A percentile compares a stretch with the other conserved stretches of the same genome.
Evolutionary conservation across 53 echinoderm and acorn worm species (phyloP).

Genomic region (Crossaster papposus): DNA sequence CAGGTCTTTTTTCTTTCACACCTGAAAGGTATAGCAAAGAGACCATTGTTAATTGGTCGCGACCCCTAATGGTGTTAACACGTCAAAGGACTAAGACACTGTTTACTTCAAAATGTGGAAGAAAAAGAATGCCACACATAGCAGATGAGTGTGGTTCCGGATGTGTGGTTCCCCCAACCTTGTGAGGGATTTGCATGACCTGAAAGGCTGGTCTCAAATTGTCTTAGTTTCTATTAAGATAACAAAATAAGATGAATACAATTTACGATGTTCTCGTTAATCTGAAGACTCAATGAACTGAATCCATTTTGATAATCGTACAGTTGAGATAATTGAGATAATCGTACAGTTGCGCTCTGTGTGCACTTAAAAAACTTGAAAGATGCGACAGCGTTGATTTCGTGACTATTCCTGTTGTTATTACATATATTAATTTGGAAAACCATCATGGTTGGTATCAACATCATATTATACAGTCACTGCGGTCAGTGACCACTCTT

Average conservation of each 20-base stretch:
- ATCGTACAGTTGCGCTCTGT: too few species aligned
- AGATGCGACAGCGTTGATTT: too few species aligned
- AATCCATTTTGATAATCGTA: background rate
- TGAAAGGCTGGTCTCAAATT: background rate
- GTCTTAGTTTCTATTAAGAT: background rate
- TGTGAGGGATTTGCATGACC: background rate
- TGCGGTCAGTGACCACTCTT: too few species aligned
- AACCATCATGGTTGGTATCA: too few species aligned
- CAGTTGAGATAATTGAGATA: too few species aligned
- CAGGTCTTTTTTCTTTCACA: too few species aligned
- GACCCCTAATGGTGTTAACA: background rate
- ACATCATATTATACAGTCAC: too few species aligned
- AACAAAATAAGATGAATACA: background rate
- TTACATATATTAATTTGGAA: too few species aligned
- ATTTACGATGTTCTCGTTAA: background rate
- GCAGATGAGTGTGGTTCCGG: constrained; percentile 12
- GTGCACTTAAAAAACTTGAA: too few species aligned
- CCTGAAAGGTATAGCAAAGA: too few species aligned
- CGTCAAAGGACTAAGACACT: background rate
- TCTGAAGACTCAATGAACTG: background rate
- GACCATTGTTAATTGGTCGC: background rate
- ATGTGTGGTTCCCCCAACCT: background rate
- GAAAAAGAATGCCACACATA: constrained; percentile 31
- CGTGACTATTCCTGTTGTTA: too few species aligned
- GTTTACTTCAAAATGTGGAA: background rate